Evolutionary conservation across 2,113 vertebrate genomes (phyloP), one percentile per base, ranked within the genome.

Genomic region (Macrotis lagotis): DNA sequence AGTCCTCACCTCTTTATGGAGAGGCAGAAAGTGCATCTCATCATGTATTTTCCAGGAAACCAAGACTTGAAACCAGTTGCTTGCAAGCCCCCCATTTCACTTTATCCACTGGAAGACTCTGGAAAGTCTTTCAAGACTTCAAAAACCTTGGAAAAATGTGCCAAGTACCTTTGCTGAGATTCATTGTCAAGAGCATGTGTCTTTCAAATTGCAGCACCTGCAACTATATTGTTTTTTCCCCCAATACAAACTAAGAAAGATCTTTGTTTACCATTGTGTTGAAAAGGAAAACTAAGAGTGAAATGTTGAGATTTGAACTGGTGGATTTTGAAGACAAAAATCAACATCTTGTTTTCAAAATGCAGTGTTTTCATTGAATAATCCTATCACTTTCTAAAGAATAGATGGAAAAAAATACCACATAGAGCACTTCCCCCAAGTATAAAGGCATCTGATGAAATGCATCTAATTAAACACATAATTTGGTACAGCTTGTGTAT

Each of bases 401-500:
- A 90, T 83, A 83, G 66, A 44, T 44, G n/a, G 89, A 95, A 89
- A 97, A 95, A 93, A 90, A 92, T 90, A 53, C 95, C 89, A 91
- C 44, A 50, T 3, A 93, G 90, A 96, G 94, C 95, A 94, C 50
- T 74, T 91, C 83, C 90, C 52, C 49, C 94, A 66, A 31, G 37
- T 94, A 91, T 74, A 95, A 94, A 94, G 28, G 92, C 95, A 95
- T 94, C 91, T 96, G 96, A 96, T 96, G 95, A 96, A 96, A 88
- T 50, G 74, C 94, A 91, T 83, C 93, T 97, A 97, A 96, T 96
- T 97, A 97, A 97, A 95, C 94, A 95, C 96, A 96, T 96, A 97
- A 97, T 96, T 98, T 97, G 94, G 94, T 95, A 95, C 55, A 96
- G 94, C 95, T 93, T 97, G 89, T 93, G 92, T 97, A 94, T 93